Evolutionary conservation across 2,888 invertebrate genomes (phyloP).

Genomic region (Agonum fuliginosum): DNA sequence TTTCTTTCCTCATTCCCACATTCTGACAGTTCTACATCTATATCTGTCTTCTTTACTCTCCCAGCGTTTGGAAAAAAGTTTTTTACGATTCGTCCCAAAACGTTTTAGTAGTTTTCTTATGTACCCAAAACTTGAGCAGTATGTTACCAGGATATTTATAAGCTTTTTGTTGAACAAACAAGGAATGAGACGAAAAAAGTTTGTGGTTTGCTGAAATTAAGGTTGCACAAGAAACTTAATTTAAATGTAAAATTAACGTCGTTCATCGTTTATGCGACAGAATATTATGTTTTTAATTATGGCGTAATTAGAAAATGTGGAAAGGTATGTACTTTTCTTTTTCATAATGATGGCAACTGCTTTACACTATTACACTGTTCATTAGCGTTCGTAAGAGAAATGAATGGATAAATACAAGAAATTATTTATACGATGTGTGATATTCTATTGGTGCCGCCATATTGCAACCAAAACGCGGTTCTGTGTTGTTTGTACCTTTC

Average conservation of each 20-base stretch:
- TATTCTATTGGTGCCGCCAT: too few species aligned
- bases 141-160: slow-evolving; percentile 9
- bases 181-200: background rate
- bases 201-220: background rate
- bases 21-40: slow-evolving; percentile 20
- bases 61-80: background rate
- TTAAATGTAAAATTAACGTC: background rate
- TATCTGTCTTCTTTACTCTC: slow-evolving; percentile 1
- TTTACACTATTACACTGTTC: too few species aligned
- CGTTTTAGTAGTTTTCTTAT: slow-evolving; percentile 28
- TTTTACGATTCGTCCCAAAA: slow-evolving; percentile 12
- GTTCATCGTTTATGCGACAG: background rate
- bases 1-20: slow-evolving; percentile 13
- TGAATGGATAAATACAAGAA: too few species aligned
- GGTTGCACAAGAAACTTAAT: background rate
- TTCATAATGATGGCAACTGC: too few species aligned
- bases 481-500: too few species aligned
- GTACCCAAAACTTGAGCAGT: slow-evolving; percentile 10
- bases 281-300: too few species aligned
- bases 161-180: background rate
- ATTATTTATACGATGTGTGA: too few species aligned
- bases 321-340: too few species aligned
- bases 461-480: too few species aligned
- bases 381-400: too few species aligned
- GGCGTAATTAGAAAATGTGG: too few species aligned